Conservation (phyloP, 1,140 invertebrate species). For the Drosophila rhopaloa region DNA sequence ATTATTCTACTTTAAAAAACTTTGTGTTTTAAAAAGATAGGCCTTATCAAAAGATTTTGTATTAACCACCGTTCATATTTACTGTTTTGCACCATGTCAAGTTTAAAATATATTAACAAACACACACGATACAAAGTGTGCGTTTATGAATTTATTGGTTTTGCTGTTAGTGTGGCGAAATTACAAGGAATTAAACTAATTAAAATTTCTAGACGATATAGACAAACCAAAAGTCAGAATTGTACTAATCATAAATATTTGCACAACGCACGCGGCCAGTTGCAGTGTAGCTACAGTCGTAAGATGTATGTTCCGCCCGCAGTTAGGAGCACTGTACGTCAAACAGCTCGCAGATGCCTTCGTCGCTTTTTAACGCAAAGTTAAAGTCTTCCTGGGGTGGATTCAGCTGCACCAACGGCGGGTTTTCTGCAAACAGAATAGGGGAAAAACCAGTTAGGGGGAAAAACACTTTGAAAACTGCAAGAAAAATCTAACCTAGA, state of each 20-base stretch:
- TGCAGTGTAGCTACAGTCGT: slow-evolving; percentile 40
- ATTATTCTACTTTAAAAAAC: too few relatives aligned
- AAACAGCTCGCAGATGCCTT: slow-evolving; percentile 82
- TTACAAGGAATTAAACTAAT: slow-evolving; percentile 73
- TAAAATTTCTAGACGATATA: slow-evolving; percentile 71
- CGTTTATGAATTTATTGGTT: slow-evolving; percentile 55
- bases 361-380: slow-evolving; percentile 75
- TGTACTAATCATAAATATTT: slow-evolving; percentile 79
- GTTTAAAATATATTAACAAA: slow-evolving; percentile 10
- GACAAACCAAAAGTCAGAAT: slow-evolving; percentile 82
- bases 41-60: too few relatives aligned
- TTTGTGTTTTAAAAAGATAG: too few relatives aligned
- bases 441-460: neutral
- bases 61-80: neutral
- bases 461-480: too few relatives aligned
- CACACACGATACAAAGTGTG: slow-evolving; percentile 19
- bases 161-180: slow-evolving; percentile 50
- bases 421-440: slow-evolving; percentile 67
- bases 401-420: slow-evolving; percentile 76
- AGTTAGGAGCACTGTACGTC: slow-evolving; percentile 73
- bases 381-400: slow-evolving; percentile 80
- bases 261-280: slow-evolving; percentile 76
- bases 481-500: slow-evolving; percentile 55
- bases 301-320: slow-evolving; percentile 11
- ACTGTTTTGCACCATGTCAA: neutral